These are phyloP conservation scores for Phragmatobia fuliginosa DNA, from an alignment of 2,888 invertebrate species.

Conservation along the genomic window DNA sequence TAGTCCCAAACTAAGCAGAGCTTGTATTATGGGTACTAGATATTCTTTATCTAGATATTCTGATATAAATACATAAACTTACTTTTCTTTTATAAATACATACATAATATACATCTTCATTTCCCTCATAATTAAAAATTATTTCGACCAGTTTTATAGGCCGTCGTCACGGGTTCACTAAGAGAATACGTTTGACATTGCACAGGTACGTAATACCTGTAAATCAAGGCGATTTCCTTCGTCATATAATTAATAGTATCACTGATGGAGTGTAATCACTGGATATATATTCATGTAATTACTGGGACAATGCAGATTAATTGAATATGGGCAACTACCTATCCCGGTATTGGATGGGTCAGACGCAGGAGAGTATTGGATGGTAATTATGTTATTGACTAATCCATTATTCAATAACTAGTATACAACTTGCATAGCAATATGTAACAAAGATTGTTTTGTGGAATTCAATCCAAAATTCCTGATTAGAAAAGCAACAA, in stretches of 20 bases:
- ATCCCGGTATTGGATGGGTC: background rate
- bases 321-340: background rate
- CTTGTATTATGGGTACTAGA: too few species aligned
- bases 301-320: background rate
- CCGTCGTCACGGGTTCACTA: background rate
- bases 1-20: too few species aligned
- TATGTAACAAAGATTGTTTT: too few species aligned
- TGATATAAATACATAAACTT: too few species aligned
- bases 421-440: background rate
- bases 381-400: background rate
- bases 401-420: too few species aligned
- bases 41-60: too few species aligned
- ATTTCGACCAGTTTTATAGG: background rate
- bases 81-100: too few species aligned
- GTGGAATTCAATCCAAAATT: too few species aligned
- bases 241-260: background rate
- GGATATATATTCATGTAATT: background rate
- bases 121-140: background rate
- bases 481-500: too few species aligned
- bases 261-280: background rate
- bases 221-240: background rate
- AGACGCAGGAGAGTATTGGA: background rate
- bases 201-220: background rate
- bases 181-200: background rate
- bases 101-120: too few species aligned